Evolutionary conservation across 2,113 vertebrate species (phyloP), one percentile per base, ranked within the genome.

Genomic region (Zosterops lateralis): DNA sequence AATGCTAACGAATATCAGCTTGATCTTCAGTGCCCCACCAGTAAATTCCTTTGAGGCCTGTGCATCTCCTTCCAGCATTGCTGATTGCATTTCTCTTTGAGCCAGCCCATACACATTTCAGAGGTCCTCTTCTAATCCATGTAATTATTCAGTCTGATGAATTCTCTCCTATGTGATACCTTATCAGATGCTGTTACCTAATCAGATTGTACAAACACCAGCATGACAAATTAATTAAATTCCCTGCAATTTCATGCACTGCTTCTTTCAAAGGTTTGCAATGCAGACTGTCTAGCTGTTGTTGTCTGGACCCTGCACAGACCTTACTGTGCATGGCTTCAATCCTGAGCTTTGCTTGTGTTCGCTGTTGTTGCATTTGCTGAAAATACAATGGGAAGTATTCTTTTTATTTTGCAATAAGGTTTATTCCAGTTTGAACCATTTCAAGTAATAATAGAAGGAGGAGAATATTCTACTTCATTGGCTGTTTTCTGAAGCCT

Each of bases 141-240:
- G 79, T 92, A 96, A 94, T 94, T 96, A 92, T 90, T 93, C 95
- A 95, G 82, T 90, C 89, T 96, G 90, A 93, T 94, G 90, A 94
- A 81, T 92, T 51, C 64, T 93, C 85, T 95, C 56, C 60, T 93
- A 8, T 86, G 82, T 88, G 85, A 86, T 94, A 91, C 84, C 38
- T 4, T 82, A 96, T 94, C 95, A 94, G 85, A 95, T 93, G 75
- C 79, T 88, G 85, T 95, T 96, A 96, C 86, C 68, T 96, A 96
- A 93, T 96, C 93, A 90, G 92, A 93, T 67, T 93, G 88, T 96
- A 84, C 83, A 60, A 95, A 96, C 65, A 84, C 12, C 72, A 92
- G 92, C 88, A 88, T 77, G 85, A 86, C 92, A 80, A 94, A 95
- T 95, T 95, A 96, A 96, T 94, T 95, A 95, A 93, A 86, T 7